A percentile compares a stretch with the other conserved stretches of the same genome.
phyloP scores from a whole-genome alignment of 1,140 invertebrate species.

The Caenorhabditis brenneri region DNA sequence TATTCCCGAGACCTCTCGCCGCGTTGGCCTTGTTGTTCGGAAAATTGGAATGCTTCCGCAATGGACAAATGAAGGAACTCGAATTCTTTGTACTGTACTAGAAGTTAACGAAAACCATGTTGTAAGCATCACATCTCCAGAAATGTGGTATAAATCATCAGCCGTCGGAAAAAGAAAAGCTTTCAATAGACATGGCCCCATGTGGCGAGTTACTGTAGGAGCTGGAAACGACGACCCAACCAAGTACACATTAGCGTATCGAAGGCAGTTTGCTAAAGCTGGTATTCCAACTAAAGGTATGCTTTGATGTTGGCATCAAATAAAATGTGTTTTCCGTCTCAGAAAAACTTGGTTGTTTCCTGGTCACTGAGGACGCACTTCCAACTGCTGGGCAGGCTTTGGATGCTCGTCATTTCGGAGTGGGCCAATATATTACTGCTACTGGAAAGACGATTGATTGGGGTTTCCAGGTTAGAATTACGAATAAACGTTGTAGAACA shows the following conservation, averaged over 20 bases:
- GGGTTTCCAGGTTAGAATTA: slow-evolving; percentile 86
- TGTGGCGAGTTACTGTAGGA: slow-evolving; percentile 67
- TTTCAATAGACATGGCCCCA: slow-evolving; percentile 62
- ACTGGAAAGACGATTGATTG: slow-evolving; percentile 88
- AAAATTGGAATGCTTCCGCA: slow-evolving; percentile 92
- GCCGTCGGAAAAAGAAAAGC: slow-evolving; percentile 67
- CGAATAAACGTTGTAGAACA: too few species aligned
- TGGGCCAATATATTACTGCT: slow-evolving; percentile 89
- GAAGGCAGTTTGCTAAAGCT: slow-evolving; percentile 82
- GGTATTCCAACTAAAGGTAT: slow-evolving; percentile 85
- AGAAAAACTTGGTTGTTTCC: slow-evolving; percentile 71
- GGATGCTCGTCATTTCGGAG: slow-evolving; percentile 84
- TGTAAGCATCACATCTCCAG: slow-evolving; percentile 61
- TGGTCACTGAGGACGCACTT: slow-evolving; percentile 82
- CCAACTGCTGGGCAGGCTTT: slow-evolving; percentile 86
- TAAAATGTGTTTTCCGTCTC: too few species aligned
- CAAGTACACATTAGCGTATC: slow-evolving; percentile 85
- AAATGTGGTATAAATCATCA: slow-evolving; percentile 62
- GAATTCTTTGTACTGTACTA: slow-evolving; percentile 67
- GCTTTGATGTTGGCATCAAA: background rate
- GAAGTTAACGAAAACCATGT: slow-evolving; percentile 66
- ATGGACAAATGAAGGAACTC: slow-evolving; percentile 75
- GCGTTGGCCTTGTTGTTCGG: slow-evolving; percentile 83
- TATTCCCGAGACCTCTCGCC: background rate
- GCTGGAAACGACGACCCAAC: slow-evolving; percentile 60